These are phyloP conservation scores for Asarcornis scutulata DNA, from an alignment of 2,113 vertebrate genomes.

Conservation along the genomic window DNA sequence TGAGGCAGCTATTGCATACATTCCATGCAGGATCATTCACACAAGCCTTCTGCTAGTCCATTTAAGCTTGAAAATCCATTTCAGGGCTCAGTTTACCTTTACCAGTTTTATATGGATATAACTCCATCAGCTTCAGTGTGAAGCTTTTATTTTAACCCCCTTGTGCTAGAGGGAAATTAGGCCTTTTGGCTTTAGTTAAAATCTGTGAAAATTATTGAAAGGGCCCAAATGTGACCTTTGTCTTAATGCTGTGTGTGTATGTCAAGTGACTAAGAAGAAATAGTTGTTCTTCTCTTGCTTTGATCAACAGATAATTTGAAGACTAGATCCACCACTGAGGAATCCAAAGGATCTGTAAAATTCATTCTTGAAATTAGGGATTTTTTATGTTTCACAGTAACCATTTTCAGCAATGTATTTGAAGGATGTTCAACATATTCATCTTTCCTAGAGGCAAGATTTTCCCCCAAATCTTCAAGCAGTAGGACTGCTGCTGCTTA, in stretches of 20 bases:
- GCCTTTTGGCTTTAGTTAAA: background rate
- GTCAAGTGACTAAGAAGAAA: background rate
- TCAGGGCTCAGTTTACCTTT: background rate
- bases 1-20: slow-evolving; percentile 19
- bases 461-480: background rate
- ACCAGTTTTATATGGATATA: background rate
- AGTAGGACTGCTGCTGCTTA: background rate
- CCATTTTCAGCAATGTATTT: background rate
- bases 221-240: background rate
- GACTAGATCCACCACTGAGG: background rate
- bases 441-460: background rate
- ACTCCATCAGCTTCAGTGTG: background rate
- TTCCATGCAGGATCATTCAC: background rate
- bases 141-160: background rate
- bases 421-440: background rate
- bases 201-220: background rate
- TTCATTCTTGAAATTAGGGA: background rate
- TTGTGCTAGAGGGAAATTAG: background rate
- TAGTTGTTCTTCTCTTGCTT: background rate
- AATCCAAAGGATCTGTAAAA: background rate
- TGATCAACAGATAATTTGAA: background rate
- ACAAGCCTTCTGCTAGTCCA: background rate
- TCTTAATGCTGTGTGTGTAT: background rate
- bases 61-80: slow-evolving; percentile 14
- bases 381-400: background rate